Percentiles rank a stretch among this genome's conserved stretches.
These are phyloP conservation scores for Takifugu flavidus DNA, from an alignment of 2,113 vertebrate genomes.

Conservation along the genomic window DNA sequence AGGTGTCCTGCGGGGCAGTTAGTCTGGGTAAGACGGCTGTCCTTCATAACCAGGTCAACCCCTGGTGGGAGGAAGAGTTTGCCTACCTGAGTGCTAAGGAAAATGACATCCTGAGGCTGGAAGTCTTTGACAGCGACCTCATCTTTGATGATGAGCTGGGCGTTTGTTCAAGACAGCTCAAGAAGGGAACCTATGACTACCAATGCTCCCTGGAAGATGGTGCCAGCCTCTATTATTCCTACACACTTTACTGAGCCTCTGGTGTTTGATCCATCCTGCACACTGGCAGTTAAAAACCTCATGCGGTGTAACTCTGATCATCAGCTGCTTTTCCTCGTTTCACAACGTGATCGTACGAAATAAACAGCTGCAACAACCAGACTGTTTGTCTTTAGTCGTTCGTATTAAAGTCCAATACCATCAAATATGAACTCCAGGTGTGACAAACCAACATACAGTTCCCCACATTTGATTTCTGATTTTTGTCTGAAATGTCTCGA, in stretches of 20 bases:
- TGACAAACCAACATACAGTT: too few species aligned
- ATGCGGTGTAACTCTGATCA: too few species aligned
- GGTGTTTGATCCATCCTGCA: not conserved
- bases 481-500: too few species aligned
- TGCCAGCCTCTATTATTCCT: conserved; percentile 38
- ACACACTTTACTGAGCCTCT: conserved; percentile 14
- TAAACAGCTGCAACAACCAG: not conserved
- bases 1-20: conserved; percentile 23
- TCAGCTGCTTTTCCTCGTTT: not conserved
- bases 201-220: conserved; percentile 40
- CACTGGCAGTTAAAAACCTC: too few species aligned
- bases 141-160: conserved; percentile 26
- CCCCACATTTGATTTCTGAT: too few species aligned
- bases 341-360: not conserved
- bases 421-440: too few species aligned
- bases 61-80: conserved; percentile 53
- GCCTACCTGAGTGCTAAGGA: conserved; percentile 9
- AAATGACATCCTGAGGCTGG: conserved; percentile 26
- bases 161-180: conserved; percentile 25
- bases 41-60: conserved; percentile 13
- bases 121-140: conserved; percentile 23
- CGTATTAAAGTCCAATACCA: too few species aligned
- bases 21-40: conserved; percentile 20
- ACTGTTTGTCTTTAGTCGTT: not conserved
- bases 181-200: conserved; percentile 18